phyloP scores from a whole-genome alignment of 1,140 invertebrate species.

The Drosophila insularis region DNA sequence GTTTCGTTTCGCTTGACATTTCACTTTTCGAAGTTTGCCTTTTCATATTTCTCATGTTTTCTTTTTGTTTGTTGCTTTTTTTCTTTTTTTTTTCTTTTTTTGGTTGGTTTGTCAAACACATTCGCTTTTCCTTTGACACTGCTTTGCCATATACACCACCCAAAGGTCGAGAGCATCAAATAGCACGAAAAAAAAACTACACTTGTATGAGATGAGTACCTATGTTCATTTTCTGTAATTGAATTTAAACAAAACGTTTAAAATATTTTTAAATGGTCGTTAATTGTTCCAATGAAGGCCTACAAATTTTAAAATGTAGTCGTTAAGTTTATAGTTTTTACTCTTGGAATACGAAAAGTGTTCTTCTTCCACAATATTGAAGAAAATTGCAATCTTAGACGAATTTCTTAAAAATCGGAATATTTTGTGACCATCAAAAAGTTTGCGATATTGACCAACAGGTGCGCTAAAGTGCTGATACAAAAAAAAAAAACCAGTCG shows the following conservation, averaged over 20 bases:
- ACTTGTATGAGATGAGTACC: background rate
- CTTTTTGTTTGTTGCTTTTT: conserved; percentile 14
- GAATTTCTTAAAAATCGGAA: too few relatives aligned
- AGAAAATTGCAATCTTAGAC: too few relatives aligned
- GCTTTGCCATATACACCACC: conserved; percentile 12
- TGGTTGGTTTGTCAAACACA: conserved; percentile 59
- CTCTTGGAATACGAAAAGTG: too few relatives aligned
- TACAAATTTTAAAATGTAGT: too few relatives aligned
- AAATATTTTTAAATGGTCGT: background rate
- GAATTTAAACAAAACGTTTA: background rate
- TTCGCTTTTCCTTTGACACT: conserved; percentile 41
- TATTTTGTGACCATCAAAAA: too few relatives aligned
- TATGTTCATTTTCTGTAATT: background rate
- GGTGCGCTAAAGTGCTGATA: too few relatives aligned
- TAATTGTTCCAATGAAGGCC: background rate
- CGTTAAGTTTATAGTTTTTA: too few relatives aligned
- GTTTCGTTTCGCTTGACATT: conserved; percentile 73
- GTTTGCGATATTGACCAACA: too few relatives aligned
- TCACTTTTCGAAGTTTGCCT: conserved; percentile 66
- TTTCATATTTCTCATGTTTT: conserved; percentile 53
- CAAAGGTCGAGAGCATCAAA: background rate
- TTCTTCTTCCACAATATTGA: too few relatives aligned
- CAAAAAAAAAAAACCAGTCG: too few relatives aligned
- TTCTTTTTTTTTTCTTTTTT: conserved; percentile 23
- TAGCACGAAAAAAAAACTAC: background rate